Evolutionary conservation across 1,140 invertebrate genomes (phyloP), one percentile per base, ranked within the genome.

Genomic region (Calliopsis andreniformis): DNA sequence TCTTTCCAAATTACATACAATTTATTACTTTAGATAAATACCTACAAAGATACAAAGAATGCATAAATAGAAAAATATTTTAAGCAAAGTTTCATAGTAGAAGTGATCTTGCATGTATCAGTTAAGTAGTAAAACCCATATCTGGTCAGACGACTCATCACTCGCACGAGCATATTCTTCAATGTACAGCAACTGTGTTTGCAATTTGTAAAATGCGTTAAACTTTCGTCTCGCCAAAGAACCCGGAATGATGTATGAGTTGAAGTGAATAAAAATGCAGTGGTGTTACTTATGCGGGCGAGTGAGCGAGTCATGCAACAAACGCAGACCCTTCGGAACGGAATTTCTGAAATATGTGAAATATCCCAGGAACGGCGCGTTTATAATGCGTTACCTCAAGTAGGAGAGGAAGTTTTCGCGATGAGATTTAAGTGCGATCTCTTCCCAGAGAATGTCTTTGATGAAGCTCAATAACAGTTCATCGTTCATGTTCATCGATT

Each of bases 281-380:
- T 62, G 67, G 62, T 79, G 80, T 79, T 83, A 82, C 78, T 76
- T 83, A 79, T 62, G 47, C 59, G 30, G 58, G 75, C 42, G n/a
- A n/a, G n/a, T n/a, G 56, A 49, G 61, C 56, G 56, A 84, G 75
- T 76, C 75, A 80, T 76, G 70, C 76, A 72, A 80, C 78, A 82
- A 86, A 86, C 76, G 69, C 62, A 70, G 32, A 76, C 79, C 76
- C 77, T 80, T 71, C 72, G 55, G 64, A 58, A 53, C 25, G 77
- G 82, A 84, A 87, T 87, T 85, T 79, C 80, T 81, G 73, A 87
- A 84, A 79, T 87, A 87, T 86, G 86, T 73, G 84, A 86, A 87
- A 87, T 86, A 87, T 86, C 61, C 76, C 56, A 56, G 79, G 83
- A 81, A 76, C 56, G 82, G 66, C 49, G 67, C 71, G 76, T 79